phyloP scores from a whole-genome alignment of 1,140 invertebrate genomes.

The Anoplolepis gracilipes region DNA sequence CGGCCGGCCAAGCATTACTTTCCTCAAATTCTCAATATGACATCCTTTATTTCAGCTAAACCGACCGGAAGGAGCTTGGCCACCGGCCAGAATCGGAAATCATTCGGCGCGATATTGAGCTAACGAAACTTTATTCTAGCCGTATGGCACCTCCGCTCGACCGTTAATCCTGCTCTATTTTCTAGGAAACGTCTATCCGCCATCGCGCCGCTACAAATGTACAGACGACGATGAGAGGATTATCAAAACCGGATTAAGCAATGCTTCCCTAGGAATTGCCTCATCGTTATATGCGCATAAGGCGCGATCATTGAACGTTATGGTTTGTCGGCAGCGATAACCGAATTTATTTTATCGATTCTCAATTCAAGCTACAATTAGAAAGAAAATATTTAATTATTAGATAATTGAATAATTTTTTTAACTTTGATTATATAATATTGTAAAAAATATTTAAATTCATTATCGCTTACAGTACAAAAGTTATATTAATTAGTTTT shows the following conservation, averaged over 20 bases:
- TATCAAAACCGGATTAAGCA: conserved; percentile 71
- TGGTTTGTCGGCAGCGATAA: neutral
- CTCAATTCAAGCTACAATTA: neutral
- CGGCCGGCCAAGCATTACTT: conserved; percentile 60
- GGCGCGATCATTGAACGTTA: neutral
- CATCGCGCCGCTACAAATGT: conserved; percentile 17
- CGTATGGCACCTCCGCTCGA: conserved; percentile 18
- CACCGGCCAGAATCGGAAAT: conserved; percentile 75
- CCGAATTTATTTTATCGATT: conserved; percentile 1
- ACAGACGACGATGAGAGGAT: conserved; percentile 65
- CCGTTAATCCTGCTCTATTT: conserved; percentile 63
- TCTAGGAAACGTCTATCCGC: conserved; percentile 32
- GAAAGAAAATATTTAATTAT: neutral
- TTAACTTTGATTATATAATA: neutral
- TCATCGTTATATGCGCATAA: conserved; percentile 53
- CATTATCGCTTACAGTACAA: too few species aligned
- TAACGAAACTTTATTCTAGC: conserved; percentile 77
- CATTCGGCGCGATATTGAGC: conserved; percentile 77
- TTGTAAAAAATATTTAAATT: neutral
- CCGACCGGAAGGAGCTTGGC: conserved; percentile 74
- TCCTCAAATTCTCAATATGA: conserved; percentile 77
- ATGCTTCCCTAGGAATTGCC: conserved; percentile 58
- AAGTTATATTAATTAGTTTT: too few species aligned
- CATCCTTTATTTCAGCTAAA: conserved; percentile 80
- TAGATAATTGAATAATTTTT: neutral